phyloP scores from a whole-genome alignment of 2,113 vertebrate genomes.

The Chlamydotis undulata region DNA sequence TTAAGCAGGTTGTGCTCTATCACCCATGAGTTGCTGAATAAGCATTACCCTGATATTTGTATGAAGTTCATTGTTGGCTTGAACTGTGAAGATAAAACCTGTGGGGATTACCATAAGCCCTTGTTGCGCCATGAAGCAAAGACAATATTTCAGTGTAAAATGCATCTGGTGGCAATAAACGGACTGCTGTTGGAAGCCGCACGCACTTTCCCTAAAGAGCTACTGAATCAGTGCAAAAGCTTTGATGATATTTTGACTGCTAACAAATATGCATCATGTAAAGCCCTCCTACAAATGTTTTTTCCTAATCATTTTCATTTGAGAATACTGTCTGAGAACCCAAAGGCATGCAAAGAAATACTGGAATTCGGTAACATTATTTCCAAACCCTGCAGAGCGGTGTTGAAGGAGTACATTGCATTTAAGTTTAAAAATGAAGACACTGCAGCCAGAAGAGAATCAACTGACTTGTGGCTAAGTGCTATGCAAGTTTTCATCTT shows the following conservation, averaged over 20 bases:
- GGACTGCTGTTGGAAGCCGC: conserved; percentile 77
- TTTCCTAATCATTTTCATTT: conserved; percentile 83
- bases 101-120: conserved; percentile 69
- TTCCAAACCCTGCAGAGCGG: conserved; percentile 36
- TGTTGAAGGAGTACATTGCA: conserved; percentile 71
- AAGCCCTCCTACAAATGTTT: conserved; percentile 65
- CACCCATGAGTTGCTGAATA: conserved; percentile 16
- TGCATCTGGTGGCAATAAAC: conserved; percentile 72
- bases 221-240: conserved; percentile 52
- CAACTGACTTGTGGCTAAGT: conserved; percentile 78
- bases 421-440: conserved; percentile 57
- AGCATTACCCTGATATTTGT: conserved; percentile 70
- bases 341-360: conserved; percentile 71
- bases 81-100: conserved; percentile 66
- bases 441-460: conserved; percentile 70
- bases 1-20: conserved; percentile 71
- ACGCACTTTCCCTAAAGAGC: conserved; percentile 51
- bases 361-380: conserved; percentile 41
- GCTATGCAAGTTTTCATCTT: conserved; percentile 74
- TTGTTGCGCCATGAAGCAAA: conserved; percentile 69
- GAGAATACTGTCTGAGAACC: conserved; percentile 77
- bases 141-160: conserved; percentile 70
- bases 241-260: conserved; percentile 62
- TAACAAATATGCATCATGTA: conserved; percentile 54
- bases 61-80: conserved; percentile 72